phyloP scores from a whole-genome alignment of 2,797 vertebrate species.

The Ciconia nigra region DNA sequence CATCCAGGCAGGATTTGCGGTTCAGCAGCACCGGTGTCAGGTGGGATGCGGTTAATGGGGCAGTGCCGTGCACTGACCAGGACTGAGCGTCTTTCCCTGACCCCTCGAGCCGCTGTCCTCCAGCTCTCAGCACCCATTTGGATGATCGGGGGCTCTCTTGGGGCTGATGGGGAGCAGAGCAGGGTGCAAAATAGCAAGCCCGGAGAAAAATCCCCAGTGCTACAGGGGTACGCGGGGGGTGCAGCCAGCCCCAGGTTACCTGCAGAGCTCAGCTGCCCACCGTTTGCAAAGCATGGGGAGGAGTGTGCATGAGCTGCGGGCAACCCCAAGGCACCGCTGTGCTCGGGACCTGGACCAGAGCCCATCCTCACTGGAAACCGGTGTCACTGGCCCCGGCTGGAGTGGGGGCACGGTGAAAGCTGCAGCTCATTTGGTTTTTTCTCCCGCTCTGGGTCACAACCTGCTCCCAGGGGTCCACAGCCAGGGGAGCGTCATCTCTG shows the following conservation, averaged over 20 bases:
- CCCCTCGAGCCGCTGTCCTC: rapidly evolving
- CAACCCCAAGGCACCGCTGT: background rate
- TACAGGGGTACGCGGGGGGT: background rate
- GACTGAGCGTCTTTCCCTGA: background rate
- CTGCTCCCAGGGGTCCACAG: background rate
- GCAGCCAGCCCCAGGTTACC: background rate
- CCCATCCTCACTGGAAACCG: background rate
- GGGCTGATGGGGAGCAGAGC: background rate
- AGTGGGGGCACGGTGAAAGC: background rate
- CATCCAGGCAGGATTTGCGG: background rate
- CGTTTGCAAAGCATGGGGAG: background rate
- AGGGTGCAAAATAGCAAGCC: background rate
- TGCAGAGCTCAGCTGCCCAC: rapidly evolving
- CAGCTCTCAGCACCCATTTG: background rate
- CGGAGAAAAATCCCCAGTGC: background rate
- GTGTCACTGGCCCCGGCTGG: background rate
- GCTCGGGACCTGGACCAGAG: background rate
- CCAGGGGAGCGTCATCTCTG: background rate
- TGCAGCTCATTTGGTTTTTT: slow-evolving; percentile 30
- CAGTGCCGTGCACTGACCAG: background rate
- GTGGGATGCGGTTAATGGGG: background rate
- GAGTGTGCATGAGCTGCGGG: background rate
- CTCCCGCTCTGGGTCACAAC: background rate
- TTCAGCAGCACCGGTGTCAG: background rate
- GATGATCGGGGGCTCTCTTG: background rate